Percentiles rank a stretch among this genome's conserved stretches.
These are phyloP conservation scores for Anguilla megastoma DNA, from an alignment of 2,797 vertebrate genomes.

Conservation along the genomic window DNA sequence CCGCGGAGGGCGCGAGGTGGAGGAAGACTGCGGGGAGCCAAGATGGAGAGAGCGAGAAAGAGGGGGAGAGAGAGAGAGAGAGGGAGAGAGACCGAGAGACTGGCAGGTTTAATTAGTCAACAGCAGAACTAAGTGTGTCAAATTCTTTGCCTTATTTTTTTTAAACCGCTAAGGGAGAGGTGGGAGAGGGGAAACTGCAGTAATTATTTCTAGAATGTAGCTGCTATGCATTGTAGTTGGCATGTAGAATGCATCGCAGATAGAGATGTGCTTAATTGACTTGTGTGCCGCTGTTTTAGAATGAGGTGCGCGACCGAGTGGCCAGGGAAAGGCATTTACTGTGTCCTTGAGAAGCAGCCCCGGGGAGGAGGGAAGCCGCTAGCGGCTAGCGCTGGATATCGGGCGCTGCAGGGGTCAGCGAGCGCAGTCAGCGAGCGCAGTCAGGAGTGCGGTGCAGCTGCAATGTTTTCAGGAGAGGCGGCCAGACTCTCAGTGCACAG, in stretches of 20 bases:
- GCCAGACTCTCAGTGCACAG: slow-evolving; percentile 43
- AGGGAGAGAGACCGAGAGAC: not conserved
- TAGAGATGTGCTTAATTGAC: not conserved
- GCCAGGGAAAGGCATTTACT: not conserved
- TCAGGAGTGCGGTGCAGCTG: slow-evolving; percentile 34
- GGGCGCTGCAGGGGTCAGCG: not conserved
- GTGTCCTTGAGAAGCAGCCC: not conserved
- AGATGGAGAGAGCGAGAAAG: not conserved
- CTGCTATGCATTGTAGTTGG: not conserved
- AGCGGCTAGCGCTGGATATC: too few relatives aligned
- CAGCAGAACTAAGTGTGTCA: not conserved
- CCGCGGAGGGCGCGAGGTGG: not conserved
- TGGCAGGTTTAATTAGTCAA: slow-evolving; percentile 2
- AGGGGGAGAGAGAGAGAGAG: not conserved
- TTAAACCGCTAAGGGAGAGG: not conserved
- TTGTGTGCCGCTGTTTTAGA: not conserved
- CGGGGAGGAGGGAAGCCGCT: not conserved
- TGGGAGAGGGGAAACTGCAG: not conserved
- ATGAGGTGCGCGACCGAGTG: not conserved
- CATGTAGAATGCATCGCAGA: not conserved
- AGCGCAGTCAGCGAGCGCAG: not conserved
- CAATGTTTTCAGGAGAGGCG: slow-evolving; percentile 39
- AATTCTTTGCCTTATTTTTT: not conserved
- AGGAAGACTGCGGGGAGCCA: not conserved
- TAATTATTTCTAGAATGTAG: not conserved